Conservation (phyloP, 2,113 vertebrate species). For the Ochotona princeps region DNA sequence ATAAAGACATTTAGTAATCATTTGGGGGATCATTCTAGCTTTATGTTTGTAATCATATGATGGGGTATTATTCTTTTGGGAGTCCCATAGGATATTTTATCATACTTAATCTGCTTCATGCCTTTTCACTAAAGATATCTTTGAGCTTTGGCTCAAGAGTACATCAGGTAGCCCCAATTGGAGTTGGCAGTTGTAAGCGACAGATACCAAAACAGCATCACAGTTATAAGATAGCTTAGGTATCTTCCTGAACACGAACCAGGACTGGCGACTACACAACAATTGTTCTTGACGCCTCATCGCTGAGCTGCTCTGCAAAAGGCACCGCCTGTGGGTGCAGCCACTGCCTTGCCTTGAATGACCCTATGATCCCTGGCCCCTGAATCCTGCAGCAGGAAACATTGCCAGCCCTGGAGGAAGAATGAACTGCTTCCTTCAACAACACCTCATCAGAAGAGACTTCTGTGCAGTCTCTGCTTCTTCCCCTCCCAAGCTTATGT, state of each 20-base stretch:
- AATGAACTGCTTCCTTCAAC: neutral
- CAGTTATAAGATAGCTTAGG: neutral
- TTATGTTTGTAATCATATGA: neutral
- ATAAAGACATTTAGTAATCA: neutral
- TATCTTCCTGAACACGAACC: neutral
- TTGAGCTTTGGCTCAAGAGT: neutral
- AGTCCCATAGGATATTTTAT: neutral
- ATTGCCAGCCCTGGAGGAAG: neutral
- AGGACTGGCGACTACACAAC: neutral
- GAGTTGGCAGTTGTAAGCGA: neutral
- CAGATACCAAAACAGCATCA: neutral
- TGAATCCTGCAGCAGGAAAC: neutral
- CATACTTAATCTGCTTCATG: neutral
- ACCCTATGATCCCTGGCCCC: fast-evolving
- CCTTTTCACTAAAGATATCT: neutral
- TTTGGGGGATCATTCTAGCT: neutral
- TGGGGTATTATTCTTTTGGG: neutral
- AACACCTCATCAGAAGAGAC: neutral
- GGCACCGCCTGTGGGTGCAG: fast-evolving
- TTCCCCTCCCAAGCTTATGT: neutral
- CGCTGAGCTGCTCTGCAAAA: neutral
- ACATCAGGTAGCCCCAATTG: neutral
- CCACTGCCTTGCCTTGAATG: neutral
- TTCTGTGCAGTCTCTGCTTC: neutral
- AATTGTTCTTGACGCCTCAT: neutral